Conservation (phyloP, 2,888 invertebrate species). For the Erebia ligea region DNA sequence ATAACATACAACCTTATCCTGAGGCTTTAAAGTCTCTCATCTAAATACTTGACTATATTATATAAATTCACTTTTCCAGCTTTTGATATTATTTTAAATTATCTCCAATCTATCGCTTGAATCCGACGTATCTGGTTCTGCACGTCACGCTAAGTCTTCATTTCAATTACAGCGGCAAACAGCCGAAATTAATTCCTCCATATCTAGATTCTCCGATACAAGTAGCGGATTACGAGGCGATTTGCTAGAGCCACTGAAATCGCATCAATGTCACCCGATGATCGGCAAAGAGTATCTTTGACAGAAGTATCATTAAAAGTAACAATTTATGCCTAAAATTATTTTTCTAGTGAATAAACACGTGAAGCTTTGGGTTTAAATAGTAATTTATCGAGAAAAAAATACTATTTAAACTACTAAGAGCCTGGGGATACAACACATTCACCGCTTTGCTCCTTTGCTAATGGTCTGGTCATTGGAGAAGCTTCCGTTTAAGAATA, state of each 20-base stretch:
- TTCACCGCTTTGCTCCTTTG: too few species aligned
- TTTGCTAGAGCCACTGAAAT: slow-evolving; percentile 69
- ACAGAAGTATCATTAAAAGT: not conserved
- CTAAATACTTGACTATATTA: not conserved
- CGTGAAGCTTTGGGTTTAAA: too few species aligned
- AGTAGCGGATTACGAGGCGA: slow-evolving; percentile 75
- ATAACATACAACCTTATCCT: too few species aligned
- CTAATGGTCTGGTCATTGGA: not conserved
- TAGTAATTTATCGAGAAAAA: too few species aligned
- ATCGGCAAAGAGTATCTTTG: slow-evolving; percentile 52
- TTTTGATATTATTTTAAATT: slow-evolving; percentile 8
- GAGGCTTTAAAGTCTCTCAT: too few species aligned
- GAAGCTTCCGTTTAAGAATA: too few species aligned
- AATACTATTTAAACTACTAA: too few species aligned
- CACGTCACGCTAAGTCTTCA: slow-evolving; percentile 65
- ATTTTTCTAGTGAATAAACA: too few species aligned
- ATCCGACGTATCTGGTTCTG: slow-evolving; percentile 43
- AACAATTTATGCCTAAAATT: not conserved
- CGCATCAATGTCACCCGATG: slow-evolving; percentile 61
- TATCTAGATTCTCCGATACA: slow-evolving; percentile 72
- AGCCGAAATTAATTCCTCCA: slow-evolving; percentile 73
- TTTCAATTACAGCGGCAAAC: slow-evolving; percentile 72
- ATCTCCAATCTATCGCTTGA: slow-evolving; percentile 13
- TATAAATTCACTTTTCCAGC: not conserved
- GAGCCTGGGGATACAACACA: too few species aligned